Evolutionary conservation across 2,888 invertebrate genomes (phyloP), one percentile per base, ranked within the genome.

Genomic region (Fragum fragum): DNA sequence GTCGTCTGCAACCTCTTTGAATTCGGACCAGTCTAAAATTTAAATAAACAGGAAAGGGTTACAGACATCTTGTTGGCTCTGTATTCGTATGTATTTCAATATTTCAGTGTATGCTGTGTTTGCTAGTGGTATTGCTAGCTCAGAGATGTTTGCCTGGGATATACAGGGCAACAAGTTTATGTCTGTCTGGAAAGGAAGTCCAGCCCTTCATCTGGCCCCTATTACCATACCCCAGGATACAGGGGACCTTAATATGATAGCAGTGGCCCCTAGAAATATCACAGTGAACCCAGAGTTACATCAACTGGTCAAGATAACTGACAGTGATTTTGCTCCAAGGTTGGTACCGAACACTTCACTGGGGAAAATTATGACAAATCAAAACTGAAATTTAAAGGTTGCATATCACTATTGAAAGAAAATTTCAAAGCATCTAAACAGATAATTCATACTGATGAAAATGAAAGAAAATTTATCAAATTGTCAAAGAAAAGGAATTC

Each of bases 251-350:
- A 61, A 86, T 23, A 81, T 91, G 14, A 59, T 93, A 59, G 88
- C 90, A 29, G 78, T 88, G 23, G 87, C 91, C 29, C 81, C 87
- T 47, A 86, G 85, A 42, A 83, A 83, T 29, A 75, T 86, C 29
- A 85, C 85, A 18, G 75, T 84, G 1, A 80, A 81, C 29, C 81
- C 90, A 39, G 84, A 71, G 11, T 21, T 92, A 18, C 89, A 88
- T 79, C 92, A 92, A 84, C 73, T 93, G 47, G 77, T 91, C 7
- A 87, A 89, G 73, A 78, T 92, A 16, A 87, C 86, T 28, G 83
- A 88, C 61, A 92, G 92, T 85, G 93, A 93, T 81, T 93, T 88
- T 87, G 91, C 92, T 18, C 92, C 92, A 74, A 93, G 93, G 93
- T 92, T 81, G 7, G 23, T 9, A 36, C 32, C 3, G n/a, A n/a